Base-by-base conservation (phyloP, 2,888 invertebrate genomes). In the Ephialtes manifestator region DNA sequence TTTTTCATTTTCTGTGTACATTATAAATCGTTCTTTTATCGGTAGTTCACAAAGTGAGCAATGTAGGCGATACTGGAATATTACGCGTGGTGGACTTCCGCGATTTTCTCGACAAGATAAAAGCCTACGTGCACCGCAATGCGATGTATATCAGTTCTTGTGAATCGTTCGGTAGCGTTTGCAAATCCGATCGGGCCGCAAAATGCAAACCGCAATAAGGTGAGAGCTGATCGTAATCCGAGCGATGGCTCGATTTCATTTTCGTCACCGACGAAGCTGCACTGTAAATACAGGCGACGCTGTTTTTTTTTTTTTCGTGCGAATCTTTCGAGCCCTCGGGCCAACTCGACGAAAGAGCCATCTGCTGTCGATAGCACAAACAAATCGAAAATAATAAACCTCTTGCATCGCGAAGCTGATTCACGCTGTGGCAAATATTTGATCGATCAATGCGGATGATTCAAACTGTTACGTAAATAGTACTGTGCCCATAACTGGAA, bases 151-250 rank as follows among this genome's bases (percentile, higher is more conserved):
- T 78, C 83, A n/a, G 78, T 60, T 74, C 58, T 68, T 74, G 75
- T 43, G 35, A 60, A 79, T 80, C 68, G 39, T 43, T 74, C 43
- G 48, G 65, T 65, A 60, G 48, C 24, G 39, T 13, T 4, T 35
- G 3, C 4, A 1, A 51, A 28, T 51, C 8, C 43, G 28, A 46
- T 48, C 48, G 53, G 63, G 53, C 68, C 11, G 11, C 65, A 43
- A 43, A 2, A 18, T 70, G 74, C 60, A 60, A 74, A 79, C 58
- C 74, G 48, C 68, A 24, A 31, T 31, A 71, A 65, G 39, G 67
- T 63, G 78, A 46, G 79, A 75, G 75, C 58, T 24, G 79, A 79
- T 79, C 75, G 43, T 71, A 79, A 83, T 83, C 79, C 75, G 58
- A 60, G 55, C 43, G 77, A 77, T 39, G 71, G 68, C 35, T 63